Base-by-base conservation (phyloP, 2,797 vertebrate species). In the Sebastes iracundus region DNA sequence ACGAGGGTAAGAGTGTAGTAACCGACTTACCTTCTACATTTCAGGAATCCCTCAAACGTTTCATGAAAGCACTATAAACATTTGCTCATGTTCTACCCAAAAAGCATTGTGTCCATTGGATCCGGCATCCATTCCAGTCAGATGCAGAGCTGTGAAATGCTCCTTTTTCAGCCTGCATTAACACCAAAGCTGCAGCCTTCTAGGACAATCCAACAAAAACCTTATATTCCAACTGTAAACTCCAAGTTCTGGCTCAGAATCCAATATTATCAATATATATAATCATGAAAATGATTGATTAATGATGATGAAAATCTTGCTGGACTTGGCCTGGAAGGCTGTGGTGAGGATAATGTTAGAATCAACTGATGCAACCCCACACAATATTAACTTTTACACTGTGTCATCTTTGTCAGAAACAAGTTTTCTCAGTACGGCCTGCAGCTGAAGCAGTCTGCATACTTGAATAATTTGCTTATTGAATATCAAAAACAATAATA, bases 381-480 rank as follows among this genome's bases (percentile, higher is more conserved):
- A 80, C 59, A 81, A 72, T 80, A 84, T 85, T 76, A 73, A 87
- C 75, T 76, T 74, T 70, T 64, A 61, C 81, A 85, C 88, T 88
- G 91, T 93, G 91, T 88, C 92, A 94, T 95, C 92, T 89, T 92
- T 94, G 90, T 93, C 79, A 77, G 75, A 79, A 91, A 81, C 77
- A 73, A 68, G 22, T 59, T 75, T 80, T 22, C 63, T 82, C 63
- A 78, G 23, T 20, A 59, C 53, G 71, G 79, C 60, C 53, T 82
- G 67, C 70, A 78, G 72, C 76, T 49, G 27, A 70, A 88, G 65
- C 52, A 61, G 20, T n/a, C 79, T 42, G 33, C 30, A 64, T 58
- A 70, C 32, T 46, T 25, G 3, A 76, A 46, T 33, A 6, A 81
- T 52, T 75, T 65, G 5, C 20, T 49, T 22, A 35, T 64, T 58